Percentiles rank a stretch among this genome's conserved stretches.
phyloP scores from a whole-genome alignment of 2,888 invertebrate species.

The Cephus rjabovi region DNA sequence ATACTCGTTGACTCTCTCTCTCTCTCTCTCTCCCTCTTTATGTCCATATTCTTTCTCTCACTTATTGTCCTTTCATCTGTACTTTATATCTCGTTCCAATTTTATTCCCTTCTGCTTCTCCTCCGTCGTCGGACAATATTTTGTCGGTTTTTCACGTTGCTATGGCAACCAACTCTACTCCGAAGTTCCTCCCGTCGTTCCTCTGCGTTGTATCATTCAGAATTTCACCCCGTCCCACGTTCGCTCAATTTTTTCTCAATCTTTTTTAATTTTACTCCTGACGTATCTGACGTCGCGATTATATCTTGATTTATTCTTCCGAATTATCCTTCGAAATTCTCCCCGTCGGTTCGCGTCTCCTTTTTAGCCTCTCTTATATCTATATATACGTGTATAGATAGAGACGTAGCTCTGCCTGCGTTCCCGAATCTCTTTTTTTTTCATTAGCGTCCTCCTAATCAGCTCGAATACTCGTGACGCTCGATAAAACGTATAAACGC shows the following conservation, averaged over 20 bases:
- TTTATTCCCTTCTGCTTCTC: slow-evolving; percentile 19
- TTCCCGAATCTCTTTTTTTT: neutral
- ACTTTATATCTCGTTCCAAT: slow-evolving; percentile 5
- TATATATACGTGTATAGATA: slow-evolving; percentile 1
- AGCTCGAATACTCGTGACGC: neutral
- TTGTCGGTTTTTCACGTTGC: slow-evolving; percentile 56
- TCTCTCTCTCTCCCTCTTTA: neutral
- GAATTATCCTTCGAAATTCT: neutral
- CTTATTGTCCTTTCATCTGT: slow-evolving; percentile 17
- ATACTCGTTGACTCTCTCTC: slow-evolving; percentile 9
- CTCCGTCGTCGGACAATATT: slow-evolving; percentile 52
- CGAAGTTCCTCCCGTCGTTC: slow-evolving; percentile 22
- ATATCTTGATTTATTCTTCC: neutral
- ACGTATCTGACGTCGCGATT: neutral
- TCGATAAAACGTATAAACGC: too few species aligned
- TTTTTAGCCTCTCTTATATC: neutral
- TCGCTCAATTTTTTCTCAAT: slow-evolving; percentile 11
- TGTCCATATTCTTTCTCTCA: slow-evolving; percentile 22
- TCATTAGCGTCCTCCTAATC: neutral
- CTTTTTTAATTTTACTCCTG: neutral
- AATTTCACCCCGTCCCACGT: slow-evolving; percentile 12
- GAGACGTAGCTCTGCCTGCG: neutral
- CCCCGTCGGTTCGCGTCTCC: neutral
- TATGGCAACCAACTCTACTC: slow-evolving; percentile 52
- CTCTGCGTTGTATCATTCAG: slow-evolving; percentile 16